Evolutionary conservation across 2,113 vertebrate species (phyloP), one percentile per base, ranked within the genome.

Genomic region (Neogale vison): DNA sequence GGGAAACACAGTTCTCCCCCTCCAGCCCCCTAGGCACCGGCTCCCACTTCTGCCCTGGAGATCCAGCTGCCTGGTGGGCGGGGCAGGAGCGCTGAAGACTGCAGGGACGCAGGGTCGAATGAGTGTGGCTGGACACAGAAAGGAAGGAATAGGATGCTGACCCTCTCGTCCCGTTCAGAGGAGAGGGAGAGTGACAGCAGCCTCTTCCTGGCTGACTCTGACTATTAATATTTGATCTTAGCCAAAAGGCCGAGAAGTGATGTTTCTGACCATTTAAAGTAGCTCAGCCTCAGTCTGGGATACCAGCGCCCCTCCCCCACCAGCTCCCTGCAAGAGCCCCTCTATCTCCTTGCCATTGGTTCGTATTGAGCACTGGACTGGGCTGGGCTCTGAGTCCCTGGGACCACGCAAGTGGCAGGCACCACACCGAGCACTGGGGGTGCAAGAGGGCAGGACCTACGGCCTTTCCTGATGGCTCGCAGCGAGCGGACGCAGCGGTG

Each of bases 231-330:
- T 4, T 61, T 61, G 59, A 26, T 26, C 24, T 61, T 26, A 61
- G 59, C 59, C 59, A 61, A 61, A 61, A 61, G 59, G 59, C 59
- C 10, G 17, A 26, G 59, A 61, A 26, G 59, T 26, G 10, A 26
- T 61, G 24, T 61, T 61, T 61, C 59, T 59, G 57, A 24, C 34
- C 34, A 7, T 59, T 88, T 39, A n/a, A 59, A 76, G 31, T 14
- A 42, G 47, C 3, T 42, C 39, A 74, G 63, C 10, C 81, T 88
- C 55, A 8, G 71, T 42, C 45, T 61, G 20, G 13, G 65, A 47
- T 12, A 26, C 59, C 24, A 10, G 23, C 1, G 6, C 4, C 10
- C 34, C 8, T 2, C 26, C 3, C 0, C 1, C 17, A 3, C 1
- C 17, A 3, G 3, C 18, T 4, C 8, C 18, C 18, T 0, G 39